Evolutionary conservation across 2,113 vertebrate genomes (phyloP).

Genomic region (Miniopterus natalensis): DNA sequence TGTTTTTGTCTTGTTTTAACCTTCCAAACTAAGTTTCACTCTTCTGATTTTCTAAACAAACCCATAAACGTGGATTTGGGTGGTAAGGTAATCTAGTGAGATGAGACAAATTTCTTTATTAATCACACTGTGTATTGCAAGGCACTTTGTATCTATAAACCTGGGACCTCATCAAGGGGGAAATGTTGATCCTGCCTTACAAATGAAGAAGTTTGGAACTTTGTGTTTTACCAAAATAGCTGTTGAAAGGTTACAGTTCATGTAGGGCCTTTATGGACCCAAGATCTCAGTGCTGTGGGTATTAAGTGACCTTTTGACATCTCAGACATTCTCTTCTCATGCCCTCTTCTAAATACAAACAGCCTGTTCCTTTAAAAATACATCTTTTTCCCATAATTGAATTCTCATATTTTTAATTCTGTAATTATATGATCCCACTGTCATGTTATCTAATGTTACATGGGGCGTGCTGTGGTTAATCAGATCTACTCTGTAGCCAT

Average conservation of each 20-base stretch:
- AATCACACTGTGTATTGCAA: background rate
- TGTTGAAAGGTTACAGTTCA: background rate
- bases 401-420: background rate
- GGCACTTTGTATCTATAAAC: background rate
- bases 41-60: slow-evolving; percentile 36
- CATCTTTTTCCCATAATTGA: background rate
- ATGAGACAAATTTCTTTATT: background rate
- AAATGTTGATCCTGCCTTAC: background rate
- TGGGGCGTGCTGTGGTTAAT: background rate
- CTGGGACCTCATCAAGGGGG: background rate
- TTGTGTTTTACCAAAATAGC: background rate
- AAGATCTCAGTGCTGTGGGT: background rate
- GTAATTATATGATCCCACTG: background rate
- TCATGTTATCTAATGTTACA: background rate
- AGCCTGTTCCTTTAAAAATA: background rate
- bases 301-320: background rate
- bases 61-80: background rate
- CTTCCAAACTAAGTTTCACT: background rate
- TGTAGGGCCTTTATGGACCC: background rate
- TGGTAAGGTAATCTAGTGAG: background rate
- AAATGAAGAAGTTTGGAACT: background rate
- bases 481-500: background rate
- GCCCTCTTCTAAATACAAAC: background rate
- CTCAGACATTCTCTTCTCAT: background rate
- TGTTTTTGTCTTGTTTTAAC: background rate